These are phyloP conservation scores for Lucilia sericata DNA, from an alignment of 1,140 invertebrate species.

Conservation along the genomic window DNA sequence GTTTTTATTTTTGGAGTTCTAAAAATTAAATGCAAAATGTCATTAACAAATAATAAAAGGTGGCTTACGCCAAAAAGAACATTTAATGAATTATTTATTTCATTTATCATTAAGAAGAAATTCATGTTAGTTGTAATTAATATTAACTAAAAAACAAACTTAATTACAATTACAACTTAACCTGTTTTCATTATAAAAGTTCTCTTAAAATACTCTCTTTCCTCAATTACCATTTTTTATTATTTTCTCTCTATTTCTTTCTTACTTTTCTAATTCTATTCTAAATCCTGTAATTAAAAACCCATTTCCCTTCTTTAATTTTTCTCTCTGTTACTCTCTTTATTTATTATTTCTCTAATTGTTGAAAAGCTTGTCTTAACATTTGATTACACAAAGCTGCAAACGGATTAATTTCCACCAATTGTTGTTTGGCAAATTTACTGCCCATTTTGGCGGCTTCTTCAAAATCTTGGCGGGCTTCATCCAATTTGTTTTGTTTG, in stretches of 20 bases:
- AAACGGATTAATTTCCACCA: conserved; percentile 86
- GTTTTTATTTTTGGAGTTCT: not conserved
- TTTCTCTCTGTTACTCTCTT: no score
- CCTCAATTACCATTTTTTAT: no score
- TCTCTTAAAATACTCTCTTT: no score
- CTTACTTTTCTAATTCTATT: no score
- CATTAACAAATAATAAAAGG: not conserved
- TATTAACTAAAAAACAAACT: no score
- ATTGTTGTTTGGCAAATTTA: conserved; percentile 81
- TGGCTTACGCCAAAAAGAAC: not conserved
- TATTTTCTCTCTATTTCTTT: no score
- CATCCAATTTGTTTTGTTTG: conserved; percentile 72
- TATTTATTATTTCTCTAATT: conserved; percentile 53
- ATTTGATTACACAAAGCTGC: conserved; percentile 93
- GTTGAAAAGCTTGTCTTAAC: conserved; percentile 75
- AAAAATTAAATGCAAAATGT: no score
- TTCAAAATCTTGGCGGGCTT: conserved; percentile 78
- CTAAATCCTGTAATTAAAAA: no score
- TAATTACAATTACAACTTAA: not conserved
- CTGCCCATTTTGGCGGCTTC: conserved; percentile 79
- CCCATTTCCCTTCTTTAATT: not conserved
- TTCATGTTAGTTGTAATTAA: no score
- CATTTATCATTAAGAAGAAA: no score
- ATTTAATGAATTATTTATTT: not conserved
- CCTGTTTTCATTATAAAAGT: no score